Percentiles rank a stretch among this genome's conserved stretches.
Evolutionary conservation across 2,888 invertebrate genomes (phyloP).

Genomic region (Craniophora ligustri): DNA sequence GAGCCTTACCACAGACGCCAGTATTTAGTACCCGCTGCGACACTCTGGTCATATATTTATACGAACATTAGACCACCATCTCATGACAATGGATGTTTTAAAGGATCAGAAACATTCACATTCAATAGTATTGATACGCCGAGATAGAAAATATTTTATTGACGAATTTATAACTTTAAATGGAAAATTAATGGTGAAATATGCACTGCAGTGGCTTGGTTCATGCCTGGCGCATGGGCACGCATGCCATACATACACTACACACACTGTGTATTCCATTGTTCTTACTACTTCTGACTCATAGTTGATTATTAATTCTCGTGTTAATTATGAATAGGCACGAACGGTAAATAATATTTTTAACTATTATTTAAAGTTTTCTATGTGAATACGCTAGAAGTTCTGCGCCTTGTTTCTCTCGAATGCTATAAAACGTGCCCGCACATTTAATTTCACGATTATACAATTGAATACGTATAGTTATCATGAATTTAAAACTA

Average conservation of each 20-base stretch:
- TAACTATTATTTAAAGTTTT: slow-evolving; percentile 29
- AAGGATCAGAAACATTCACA: no score
- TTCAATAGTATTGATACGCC: no score
- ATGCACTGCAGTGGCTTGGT: slow-evolving; percentile 32
- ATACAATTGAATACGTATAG: no score
- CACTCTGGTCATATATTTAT: no score
- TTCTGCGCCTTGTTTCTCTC: not conserved
- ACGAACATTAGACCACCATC: no score
- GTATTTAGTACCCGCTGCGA: no score
- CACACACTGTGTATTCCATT: slow-evolving; percentile 37
- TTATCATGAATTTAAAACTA: not conserved
- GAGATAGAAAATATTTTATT: no score
- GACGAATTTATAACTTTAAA: no score
- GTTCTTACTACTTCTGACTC: slow-evolving; percentile 42
- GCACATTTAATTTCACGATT: not conserved
- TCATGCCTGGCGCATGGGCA: slow-evolving; percentile 43
- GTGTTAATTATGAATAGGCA: slow-evolving; percentile 42
- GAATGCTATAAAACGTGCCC: not conserved
- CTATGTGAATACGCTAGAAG: slow-evolving; percentile 9
- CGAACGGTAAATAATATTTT: slow-evolving; percentile 30
- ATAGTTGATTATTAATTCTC: slow-evolving; percentile 40
- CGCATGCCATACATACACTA: slow-evolving; percentile 42
- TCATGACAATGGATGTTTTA: no score
- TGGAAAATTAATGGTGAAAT: slow-evolving; percentile 3
- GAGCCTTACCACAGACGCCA: no score